Evolutionary conservation across 1,140 invertebrate genomes (phyloP), one percentile per base, ranked within the genome.

Genomic region (Cotesia vestalis): DNA sequence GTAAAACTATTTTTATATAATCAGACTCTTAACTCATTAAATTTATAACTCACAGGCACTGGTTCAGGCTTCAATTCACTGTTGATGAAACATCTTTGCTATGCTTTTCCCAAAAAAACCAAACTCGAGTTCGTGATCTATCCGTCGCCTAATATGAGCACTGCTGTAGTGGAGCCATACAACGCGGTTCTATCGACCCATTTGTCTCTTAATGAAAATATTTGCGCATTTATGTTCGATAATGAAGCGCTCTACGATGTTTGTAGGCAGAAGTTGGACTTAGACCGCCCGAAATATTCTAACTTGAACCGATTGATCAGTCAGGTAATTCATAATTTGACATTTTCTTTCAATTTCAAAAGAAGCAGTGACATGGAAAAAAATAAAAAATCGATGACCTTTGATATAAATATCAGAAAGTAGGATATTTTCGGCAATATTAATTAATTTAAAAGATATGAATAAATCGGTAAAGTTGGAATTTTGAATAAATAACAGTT

Each of bases 31-130:
- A 6, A 46, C 11, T 46, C 2, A 46, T 9, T 46, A 11, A 46
- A 1, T 27, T 27, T 46, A 46, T 46, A 2, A 9, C 11, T 46
- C 11, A 11, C 40, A 46, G 40, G 40, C 4, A 72, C 71, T 61
- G 71, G 95, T 4, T 95, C 94, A 17, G 95, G 95, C 3, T 96
- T 96, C 84, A 94, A 94, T 4, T 95, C 94, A 0, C 86, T 96
- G 55, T 88, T 96, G 46, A 96, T 96, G 94, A 64, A 72, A 60
- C 64, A 64, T 72, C 64, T 72, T 2, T 72, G 64, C 5, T 57
- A 67, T 4, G 57, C 60, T 9, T 72, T 67, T 40, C 64, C 64
- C 9, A 72, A 72, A n/a, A 72, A 72, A 61, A 67, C 63, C 4
- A 72, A 72, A 38, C 55, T 72, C 8, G 71, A 72, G 53, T 72